Evolutionary conservation across 1,140 invertebrate genomes (phyloP), one percentile per base, ranked within the genome.

Genomic region (Tetragnatha versicolor): DNA sequence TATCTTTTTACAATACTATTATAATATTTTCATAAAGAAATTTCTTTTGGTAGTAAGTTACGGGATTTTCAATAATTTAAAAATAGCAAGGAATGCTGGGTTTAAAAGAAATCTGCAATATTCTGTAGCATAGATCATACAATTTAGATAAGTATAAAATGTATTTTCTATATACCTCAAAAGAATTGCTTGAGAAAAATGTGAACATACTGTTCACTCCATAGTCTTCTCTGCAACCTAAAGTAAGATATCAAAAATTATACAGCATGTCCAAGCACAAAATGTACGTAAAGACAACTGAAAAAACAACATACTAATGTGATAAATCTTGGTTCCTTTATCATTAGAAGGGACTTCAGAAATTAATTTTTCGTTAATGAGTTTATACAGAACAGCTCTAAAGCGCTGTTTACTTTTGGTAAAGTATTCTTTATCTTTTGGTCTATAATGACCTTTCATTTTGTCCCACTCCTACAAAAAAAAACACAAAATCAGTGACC

Each of bases 381-480:
- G 45, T 42, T 72, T 72, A 20, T 72, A 42, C 1, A 72, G 17
- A 3, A 35, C 35, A 35, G 69, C 51, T 29, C 69, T 39, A 45
- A 72, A 72, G 5, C 69, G 10, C 29, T 72, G 69, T 45, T 72
- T 72, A 27, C 69, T 72, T 58, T 72, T 72, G 10, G 69, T 14
- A 27, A 22, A 72, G 45, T 60, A 60, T 22, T 72, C 51, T 42
- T 72, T 72, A n/a, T 72, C 69, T 25, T 72, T 25, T 42, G 69
- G 69, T 4, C 31, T 45, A 60, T 72, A 60, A 42, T 45, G 51
- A 6, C 69, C 69, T 60, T 60, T 58, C 20, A n/a, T 58, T 42
- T 72, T 58, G 60, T 72, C 69, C 69, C 69, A 72, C n/a, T 22
- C 69, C 69, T 72, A 25, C 25, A 72, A 53, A 31, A 51, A 58